Evolutionary conservation across 2,113 vertebrate species (phyloP).

Genomic region (Lethenteron camtschaticum): DNA sequence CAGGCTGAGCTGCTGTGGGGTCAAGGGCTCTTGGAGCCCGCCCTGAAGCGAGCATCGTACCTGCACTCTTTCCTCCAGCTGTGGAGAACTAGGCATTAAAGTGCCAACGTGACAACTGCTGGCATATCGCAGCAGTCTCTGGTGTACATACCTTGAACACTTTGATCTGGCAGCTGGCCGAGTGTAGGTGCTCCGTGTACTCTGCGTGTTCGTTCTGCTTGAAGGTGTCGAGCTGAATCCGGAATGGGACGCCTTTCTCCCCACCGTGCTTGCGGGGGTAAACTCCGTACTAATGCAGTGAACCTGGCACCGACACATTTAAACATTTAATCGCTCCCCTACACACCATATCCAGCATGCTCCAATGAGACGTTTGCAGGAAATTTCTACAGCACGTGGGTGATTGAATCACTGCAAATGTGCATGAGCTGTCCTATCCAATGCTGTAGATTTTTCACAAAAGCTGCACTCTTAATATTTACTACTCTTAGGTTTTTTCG

Average conservation of each 20-base stretch:
- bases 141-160: slow-evolving; percentile 60
- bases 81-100: not conserved
- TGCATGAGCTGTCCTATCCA: too few species aligned
- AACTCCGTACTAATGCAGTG: slow-evolving; percentile 94
- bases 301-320: slow-evolving; percentile 27
- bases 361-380: too few species aligned
- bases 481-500: too few species aligned
- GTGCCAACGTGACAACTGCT: not conserved
- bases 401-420: too few species aligned
- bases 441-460: too few species aligned
- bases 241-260: slow-evolving; percentile 76
- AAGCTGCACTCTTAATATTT: too few species aligned
- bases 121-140: not conserved
- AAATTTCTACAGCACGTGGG: too few species aligned
- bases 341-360: too few species aligned
- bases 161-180: slow-evolving; percentile 84
- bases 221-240: slow-evolving; percentile 73
- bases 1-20: too few species aligned
- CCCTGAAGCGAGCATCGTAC: too few species aligned
- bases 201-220: slow-evolving; percentile 50
- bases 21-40: too few species aligned
- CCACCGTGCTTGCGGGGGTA: slow-evolving; percentile 74
- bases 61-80: too few species aligned
- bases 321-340: not conserved
- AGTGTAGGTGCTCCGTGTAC: slow-evolving; percentile 57